Conservation (phyloP, 2,113 vertebrate genomes). For the Gallinago jamesoni region DNA sequence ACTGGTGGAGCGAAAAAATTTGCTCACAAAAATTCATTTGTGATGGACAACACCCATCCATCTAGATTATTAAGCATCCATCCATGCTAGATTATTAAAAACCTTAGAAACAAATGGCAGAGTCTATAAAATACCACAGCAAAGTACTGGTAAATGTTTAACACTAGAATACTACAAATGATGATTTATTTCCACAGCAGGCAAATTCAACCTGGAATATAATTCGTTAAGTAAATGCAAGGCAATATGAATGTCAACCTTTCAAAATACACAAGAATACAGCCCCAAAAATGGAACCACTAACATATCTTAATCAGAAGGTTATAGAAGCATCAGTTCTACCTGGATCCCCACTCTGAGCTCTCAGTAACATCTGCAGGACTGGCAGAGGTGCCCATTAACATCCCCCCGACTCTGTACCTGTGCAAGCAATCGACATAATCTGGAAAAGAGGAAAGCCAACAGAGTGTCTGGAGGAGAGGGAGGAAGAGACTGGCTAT, state of each 20-base stretch:
- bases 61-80: background rate
- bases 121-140: background rate
- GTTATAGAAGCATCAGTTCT: background rate
- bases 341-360: background rate
- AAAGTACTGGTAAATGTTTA: background rate
- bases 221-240: background rate
- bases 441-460: background rate
- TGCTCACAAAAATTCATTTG: background rate
- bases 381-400: background rate
- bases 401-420: background rate
- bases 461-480: rapidly evolving
- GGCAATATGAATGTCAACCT: background rate
- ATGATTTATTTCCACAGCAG: background rate
- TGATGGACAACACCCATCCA: background rate
- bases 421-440: rapidly evolving
- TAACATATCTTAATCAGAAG: rapidly evolving
- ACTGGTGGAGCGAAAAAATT: background rate
- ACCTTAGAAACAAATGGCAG: background rate
- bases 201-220: background rate
- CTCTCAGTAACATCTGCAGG: background rate
- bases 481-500: background rate
- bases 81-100: background rate
- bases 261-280: background rate
- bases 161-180: background rate
- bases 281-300: background rate